Evolutionary conservation across 2,113 vertebrate species (phyloP), one percentile per base, ranked within the genome.

Genomic region (Ammospiza nelsoni): DNA sequence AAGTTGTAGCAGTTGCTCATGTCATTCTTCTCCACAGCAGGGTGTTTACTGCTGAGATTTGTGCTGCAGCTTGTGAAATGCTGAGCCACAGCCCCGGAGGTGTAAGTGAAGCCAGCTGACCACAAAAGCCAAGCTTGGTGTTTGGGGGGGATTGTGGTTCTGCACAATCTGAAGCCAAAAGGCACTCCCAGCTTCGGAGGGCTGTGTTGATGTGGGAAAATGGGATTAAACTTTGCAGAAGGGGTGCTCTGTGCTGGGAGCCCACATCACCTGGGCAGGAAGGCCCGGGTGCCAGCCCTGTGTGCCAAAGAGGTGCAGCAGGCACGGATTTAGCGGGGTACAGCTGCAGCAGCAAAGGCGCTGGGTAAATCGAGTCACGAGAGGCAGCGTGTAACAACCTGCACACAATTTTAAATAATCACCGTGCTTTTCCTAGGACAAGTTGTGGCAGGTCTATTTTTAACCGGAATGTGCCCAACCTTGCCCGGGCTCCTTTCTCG

Each of bases 381-480:
- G 25, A 1, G 7, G 23, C 5, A 65, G 12, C 0, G 0, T 9
- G 2, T 7, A 31, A 41, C 61, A 41, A 43, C 69, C 39, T 1
- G 3, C 5, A 2, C 2, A 11, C 21, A 3, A 51, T 28, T 78
- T 51, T 12, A 63, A 84, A 74, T 18, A 52, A 61, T 1, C 37
- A 37, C 15, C 35, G 28, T 35, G 54, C 17, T 2, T 37, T 44
- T 57, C 61, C 51, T 17, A 55, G 14, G 75, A 46, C 83, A 49
- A 91, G 73, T 6, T 23, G 8, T 8, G 33, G 44, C 74, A 72
- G 18, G n/a, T 4, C 37, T 85, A 31, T 68, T 85, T 84, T 54
- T 68, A 68, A 81, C 20, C 13, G 41, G 29, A 84, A 57, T 1
- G 21, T 54, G 74, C 69, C 54, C 19, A 52, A 57, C 49, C 69